A percentile compares a stretch with the other conserved stretches of the same genome.
These are phyloP conservation scores for Apoda limacodes DNA, from an alignment of 2,888 invertebrate species.

Conservation along the genomic window DNA sequence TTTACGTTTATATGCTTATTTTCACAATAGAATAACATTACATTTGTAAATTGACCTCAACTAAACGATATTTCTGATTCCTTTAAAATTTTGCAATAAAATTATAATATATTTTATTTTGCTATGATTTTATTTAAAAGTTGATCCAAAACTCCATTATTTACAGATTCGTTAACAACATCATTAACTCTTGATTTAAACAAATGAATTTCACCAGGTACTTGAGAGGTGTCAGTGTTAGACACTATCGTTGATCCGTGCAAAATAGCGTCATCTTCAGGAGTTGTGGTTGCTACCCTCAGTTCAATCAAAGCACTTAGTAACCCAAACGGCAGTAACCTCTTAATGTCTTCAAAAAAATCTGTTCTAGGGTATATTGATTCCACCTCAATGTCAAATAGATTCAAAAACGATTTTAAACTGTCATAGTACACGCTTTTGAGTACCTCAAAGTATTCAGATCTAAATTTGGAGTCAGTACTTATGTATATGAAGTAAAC, in stretches of 20 bases:
- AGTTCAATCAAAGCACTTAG: constrained; percentile 43
- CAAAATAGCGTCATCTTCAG: constrained; percentile 29
- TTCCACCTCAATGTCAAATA: constrained; percentile 33
- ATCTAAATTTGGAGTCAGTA: constrained; percentile 45
- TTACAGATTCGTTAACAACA: constrained; percentile 35
- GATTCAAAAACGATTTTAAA: constrained; percentile 30
- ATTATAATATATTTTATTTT: neutral
- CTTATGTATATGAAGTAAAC: constrained; percentile 43
- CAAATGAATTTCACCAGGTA: constrained; percentile 24
- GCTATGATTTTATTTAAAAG: constrained; percentile 25
- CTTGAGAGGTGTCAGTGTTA: constrained; percentile 19
- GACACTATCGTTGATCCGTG: constrained; percentile 23
- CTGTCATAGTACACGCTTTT: constrained; percentile 37
- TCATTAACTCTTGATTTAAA: constrained; percentile 41
- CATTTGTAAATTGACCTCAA: too few relatives aligned
- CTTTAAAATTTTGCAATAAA: constrained; percentile 8
- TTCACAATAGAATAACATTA: neutral
- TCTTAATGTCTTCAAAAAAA: constrained; percentile 34
- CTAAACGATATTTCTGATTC: constrained; percentile 6
- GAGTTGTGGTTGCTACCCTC: constrained; percentile 31
- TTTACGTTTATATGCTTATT: neutral
- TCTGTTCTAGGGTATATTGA: constrained; percentile 32
- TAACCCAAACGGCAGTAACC: constrained; percentile 38
- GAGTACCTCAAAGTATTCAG: constrained; percentile 31
- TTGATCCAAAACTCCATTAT: constrained; percentile 37